phyloP scores from a whole-genome alignment of 1,140 invertebrate species.

The Zaprionus capensis region DNA sequence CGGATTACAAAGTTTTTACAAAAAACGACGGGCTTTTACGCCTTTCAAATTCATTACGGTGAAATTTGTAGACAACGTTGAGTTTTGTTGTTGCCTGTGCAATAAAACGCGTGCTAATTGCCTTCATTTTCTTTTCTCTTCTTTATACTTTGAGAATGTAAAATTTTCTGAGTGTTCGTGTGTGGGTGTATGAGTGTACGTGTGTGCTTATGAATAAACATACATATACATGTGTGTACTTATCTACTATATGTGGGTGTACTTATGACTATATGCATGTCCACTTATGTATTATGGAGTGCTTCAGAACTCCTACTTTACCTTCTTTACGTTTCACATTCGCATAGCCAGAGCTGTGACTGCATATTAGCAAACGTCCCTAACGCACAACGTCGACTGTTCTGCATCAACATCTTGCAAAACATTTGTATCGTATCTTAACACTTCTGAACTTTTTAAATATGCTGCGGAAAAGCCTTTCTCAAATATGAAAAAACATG shows the following conservation, averaged over 20 bases:
- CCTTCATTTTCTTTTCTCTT: conserved; percentile 7
- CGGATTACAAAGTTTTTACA: background rate
- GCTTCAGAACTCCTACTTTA: conserved; percentile 2
- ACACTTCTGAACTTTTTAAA: conserved; percentile 1
- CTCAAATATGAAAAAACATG: background rate
- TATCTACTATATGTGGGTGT: conserved; percentile 11
- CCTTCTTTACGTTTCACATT: background rate
- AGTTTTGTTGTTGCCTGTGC: background rate
- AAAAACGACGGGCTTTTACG: conserved; percentile 3
- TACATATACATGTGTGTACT: background rate
- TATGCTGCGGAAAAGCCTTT: background rate
- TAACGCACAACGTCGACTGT: background rate
- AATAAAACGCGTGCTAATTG: conserved; percentile 12
- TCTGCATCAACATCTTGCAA: background rate
- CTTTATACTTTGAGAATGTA: conserved; percentile 3
- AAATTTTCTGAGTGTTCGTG: background rate
- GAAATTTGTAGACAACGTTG: conserved; percentile 5
- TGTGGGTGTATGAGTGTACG: background rate
- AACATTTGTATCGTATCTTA: background rate
- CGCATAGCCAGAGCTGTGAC: background rate
- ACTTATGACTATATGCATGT: conserved; percentile 6
- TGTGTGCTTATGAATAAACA: background rate
- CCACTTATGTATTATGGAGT: conserved; percentile 6
- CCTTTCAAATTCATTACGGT: conserved; percentile 9
- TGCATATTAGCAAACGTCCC: background rate